Evolutionary conservation across 1,140 invertebrate species (phyloP), one percentile per base, ranked within the genome.

Genomic region (Magallana gigas): DNA sequence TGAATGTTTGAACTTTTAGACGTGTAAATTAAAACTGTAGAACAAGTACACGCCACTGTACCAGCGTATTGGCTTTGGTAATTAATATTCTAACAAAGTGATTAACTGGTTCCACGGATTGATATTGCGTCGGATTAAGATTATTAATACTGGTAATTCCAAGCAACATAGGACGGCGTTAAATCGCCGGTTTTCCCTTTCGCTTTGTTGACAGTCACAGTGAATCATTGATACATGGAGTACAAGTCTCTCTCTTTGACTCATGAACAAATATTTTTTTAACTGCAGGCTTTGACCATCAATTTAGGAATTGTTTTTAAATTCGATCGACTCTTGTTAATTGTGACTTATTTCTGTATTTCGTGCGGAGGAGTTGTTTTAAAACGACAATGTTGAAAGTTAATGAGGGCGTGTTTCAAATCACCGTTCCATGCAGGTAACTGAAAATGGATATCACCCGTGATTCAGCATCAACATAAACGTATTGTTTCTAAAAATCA

Each of bases 81-180:
- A 76, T 76, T 76, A 76, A 76, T 76, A 76, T 76, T 11, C 68
- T 76, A 76, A 76, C 68, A 76, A 76, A 76, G 23, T 76, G 68
- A 76, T 76, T 76, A 76, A 76, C 68, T 76, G 68, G 68, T 76
- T 29, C 23, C 23, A 29, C 68, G 68, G 68, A 76, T 76, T 76
- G 48, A 76, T 76, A 76, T 29, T 1, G 36, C 36, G 12, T 11
- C 23, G 68, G 68, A 76, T 76, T 76, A 76, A 76, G 29, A 76
- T 12, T 76, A 9, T 29, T 76, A 76, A 76, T 48, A 12, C 68
- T 64, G 68, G 68, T 76, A 76, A 29, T 76, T 76, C 23, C 68
- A 76, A 76, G 68, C 68, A 76, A 76, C 68, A 8, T 29, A 76
- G 6, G 36, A 76, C 36, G 68, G 68, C 68, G 4, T 76, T 76